These are phyloP conservation scores for Euzetes globulus DNA, from an alignment of 2,888 invertebrate species.

Conservation along the genomic window DNA sequence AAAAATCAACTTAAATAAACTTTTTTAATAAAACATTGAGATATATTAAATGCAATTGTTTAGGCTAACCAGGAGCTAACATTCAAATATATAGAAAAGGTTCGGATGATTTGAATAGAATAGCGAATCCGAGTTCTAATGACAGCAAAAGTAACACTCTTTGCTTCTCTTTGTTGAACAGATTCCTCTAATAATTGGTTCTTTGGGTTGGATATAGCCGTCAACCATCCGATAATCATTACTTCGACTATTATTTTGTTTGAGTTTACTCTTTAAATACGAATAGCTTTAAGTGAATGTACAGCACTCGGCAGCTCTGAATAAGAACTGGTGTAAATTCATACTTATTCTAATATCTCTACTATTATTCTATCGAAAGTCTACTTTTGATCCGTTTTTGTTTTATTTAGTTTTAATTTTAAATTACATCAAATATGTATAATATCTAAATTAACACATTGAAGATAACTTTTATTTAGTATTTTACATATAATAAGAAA, in stretches of 20 bases:
- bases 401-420: not conserved
- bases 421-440: not conserved
- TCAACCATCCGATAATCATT: constrained; percentile 25
- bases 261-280: constrained; percentile 26
- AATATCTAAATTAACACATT: not conserved
- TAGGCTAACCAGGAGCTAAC: not conserved
- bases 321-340: not conserved
- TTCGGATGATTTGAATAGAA: not conserved
- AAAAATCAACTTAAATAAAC: too few relatives aligned
- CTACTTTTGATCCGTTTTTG: not conserved
- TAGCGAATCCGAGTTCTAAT: not conserved
- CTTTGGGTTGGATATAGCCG: not conserved
- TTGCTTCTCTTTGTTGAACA: not conserved
- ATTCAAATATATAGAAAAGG: not conserved
- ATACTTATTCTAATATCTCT: not conserved
- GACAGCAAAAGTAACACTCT: constrained; percentile 2
- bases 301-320: not conserved
- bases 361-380: not conserved
- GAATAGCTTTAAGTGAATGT: constrained; percentile 9
- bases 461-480: not conserved
- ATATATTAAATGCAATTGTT: not conserved
- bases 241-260: constrained; percentile 20
- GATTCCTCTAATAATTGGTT: not conserved
- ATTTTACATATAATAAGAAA: too few relatives aligned
- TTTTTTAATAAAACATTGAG: too few relatives aligned